Evolutionary conservation across 1,140 invertebrate genomes (phyloP).

Genomic region (Scaptomyza graminum): DNA sequence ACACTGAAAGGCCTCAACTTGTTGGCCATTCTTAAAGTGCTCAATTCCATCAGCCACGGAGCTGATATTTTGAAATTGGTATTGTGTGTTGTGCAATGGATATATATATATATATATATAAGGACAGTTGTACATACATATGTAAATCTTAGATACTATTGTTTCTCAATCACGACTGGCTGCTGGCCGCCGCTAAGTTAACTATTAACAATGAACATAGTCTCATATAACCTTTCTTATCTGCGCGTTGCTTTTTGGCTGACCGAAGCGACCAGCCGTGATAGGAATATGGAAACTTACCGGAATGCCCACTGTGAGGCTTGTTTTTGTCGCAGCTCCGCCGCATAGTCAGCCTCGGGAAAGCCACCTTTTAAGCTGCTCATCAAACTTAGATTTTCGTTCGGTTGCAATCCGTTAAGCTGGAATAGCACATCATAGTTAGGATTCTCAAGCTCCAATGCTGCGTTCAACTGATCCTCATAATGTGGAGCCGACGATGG

Average conservation of each 20-base stretch:
- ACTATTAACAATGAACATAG: neutral
- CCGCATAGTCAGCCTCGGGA: constrained; percentile 91
- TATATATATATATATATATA: constrained; percentile 19
- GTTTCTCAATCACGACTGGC: constrained; percentile 13
- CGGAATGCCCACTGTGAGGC: constrained; percentile 95
- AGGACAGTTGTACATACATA: constrained; percentile 32
- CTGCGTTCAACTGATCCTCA: constrained; percentile 93
- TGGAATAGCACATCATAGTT: constrained; percentile 87
- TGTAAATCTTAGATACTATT: constrained; percentile 9
- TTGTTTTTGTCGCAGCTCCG: constrained; percentile 93
- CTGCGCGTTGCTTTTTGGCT: neutral
- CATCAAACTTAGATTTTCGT: constrained; percentile 88
- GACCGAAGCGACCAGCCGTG: constrained; percentile 16
- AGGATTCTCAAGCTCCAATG: constrained; percentile 94
- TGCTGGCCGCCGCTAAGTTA: constrained; percentile 1
- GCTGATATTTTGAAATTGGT: constrained; percentile 80
- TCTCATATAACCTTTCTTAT: constrained; percentile 13
- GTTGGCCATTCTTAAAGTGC: constrained; percentile 95
- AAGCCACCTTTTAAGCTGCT: constrained; percentile 89
- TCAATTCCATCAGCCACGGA: constrained; percentile 96
- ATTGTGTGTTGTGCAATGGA: constrained; percentile 17
- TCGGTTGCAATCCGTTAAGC: constrained; percentile 67
- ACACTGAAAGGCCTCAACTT: constrained; percentile 97
- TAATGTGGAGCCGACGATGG: constrained; percentile 83
- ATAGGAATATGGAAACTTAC: constrained; percentile 51